Percentiles rank a stretch among this genome's conserved stretches.
These are phyloP conservation scores for Limanda limanda DNA, from an alignment of 2,113 vertebrate species.

Conservation along the genomic window DNA sequence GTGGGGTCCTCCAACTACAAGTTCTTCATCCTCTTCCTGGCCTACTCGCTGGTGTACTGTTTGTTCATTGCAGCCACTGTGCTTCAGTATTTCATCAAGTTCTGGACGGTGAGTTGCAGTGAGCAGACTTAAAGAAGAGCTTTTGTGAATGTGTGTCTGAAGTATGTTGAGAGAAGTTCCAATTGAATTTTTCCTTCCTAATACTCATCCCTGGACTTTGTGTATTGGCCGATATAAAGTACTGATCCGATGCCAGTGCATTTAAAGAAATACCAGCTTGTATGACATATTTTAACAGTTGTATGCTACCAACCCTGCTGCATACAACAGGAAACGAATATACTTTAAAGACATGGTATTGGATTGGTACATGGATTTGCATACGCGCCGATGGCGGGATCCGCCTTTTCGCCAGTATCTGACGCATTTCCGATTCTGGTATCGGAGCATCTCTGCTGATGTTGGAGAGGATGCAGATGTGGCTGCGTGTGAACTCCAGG, in stretches of 20 bases:
- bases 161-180: background rate
- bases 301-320: too few relatives aligned
- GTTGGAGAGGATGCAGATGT: slow-evolving; percentile 5
- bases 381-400: background rate
- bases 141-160: too few relatives aligned
- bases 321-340: too few relatives aligned
- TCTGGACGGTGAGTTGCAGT: slow-evolving; percentile 94
- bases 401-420: background rate
- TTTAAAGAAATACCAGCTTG: background rate
- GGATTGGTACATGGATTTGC: background rate
- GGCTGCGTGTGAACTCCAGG: slow-evolving; percentile 1
- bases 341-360: background rate
- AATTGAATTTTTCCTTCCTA: background rate
- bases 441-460: background rate
- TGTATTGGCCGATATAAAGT: background rate
- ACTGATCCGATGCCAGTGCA: background rate
- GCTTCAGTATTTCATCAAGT: slow-evolving; percentile 97
- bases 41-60: slow-evolving; percentile 96
- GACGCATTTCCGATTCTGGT: background rate
- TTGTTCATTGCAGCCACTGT: slow-evolving; percentile 94
- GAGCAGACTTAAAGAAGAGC: too few relatives aligned
- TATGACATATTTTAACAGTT: too few relatives aligned
- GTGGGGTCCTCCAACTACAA: slow-evolving; percentile 85
- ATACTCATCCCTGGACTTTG: background rate
- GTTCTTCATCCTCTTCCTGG: slow-evolving; percentile 93